Evolutionary conservation across 2,888 invertebrate species (phyloP).

Genomic region (Silvanus unidentatus): DNA sequence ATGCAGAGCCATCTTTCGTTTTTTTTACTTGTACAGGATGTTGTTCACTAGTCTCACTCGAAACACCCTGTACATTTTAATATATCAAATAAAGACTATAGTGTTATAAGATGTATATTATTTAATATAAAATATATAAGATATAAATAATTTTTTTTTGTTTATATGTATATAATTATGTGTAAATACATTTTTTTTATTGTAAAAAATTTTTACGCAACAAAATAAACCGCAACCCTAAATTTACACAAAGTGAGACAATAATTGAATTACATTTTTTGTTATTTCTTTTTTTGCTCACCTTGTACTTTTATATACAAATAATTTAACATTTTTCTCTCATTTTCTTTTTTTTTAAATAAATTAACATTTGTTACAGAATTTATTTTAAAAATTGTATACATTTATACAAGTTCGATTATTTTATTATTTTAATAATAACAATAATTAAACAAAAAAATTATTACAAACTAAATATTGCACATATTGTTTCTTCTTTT

Average conservation of each 20-base stretch:
- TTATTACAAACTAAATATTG: constrained; percentile 44
- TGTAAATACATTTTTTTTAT: not conserved
- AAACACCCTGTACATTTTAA: constrained; percentile 1
- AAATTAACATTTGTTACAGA: not conserved
- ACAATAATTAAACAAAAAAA: constrained; percentile 17
- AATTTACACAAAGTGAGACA: not conserved
- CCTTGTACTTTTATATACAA: no score
- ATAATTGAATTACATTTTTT: not conserved
- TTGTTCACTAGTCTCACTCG: not conserved
- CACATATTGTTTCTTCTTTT: constrained; percentile 34
- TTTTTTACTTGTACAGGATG: no score
- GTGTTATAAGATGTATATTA: not conserved
- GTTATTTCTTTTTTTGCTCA: no score
- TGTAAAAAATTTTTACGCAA: not conserved
- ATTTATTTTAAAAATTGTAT: not conserved
- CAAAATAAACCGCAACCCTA: constrained; percentile 2
- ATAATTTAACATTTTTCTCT: not conserved
- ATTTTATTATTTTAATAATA: not conserved
- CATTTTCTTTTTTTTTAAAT: constrained; percentile 3
- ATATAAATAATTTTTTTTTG: not conserved
- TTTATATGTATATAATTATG: not conserved
- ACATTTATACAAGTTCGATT: not conserved
- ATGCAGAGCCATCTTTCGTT: not conserved
- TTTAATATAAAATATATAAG: not conserved
- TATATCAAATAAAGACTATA: not conserved